A percentile compares a stretch with the other conserved stretches of the same genome.
Conservation (phyloP, 1,140 invertebrate genomes). For the Capitella teleta region DNA sequence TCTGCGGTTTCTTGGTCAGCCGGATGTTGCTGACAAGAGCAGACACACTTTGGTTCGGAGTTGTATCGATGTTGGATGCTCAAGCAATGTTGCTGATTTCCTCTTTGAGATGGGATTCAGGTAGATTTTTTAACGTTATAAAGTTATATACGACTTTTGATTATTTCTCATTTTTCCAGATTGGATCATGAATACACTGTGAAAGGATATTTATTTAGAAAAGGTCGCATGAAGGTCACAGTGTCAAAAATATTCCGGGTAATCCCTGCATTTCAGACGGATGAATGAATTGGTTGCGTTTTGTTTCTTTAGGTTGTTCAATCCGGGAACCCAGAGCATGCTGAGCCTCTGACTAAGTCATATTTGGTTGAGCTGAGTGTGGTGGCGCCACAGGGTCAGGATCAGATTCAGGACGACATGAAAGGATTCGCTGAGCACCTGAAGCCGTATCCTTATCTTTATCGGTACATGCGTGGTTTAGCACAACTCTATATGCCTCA, state of each 20-base stretch:
- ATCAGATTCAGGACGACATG: conserved; percentile 91
- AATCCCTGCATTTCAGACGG: conserved; percentile 5
- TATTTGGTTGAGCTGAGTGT: conserved; percentile 90
- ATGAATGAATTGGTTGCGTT: not conserved
- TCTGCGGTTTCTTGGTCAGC: conserved; percentile 76
- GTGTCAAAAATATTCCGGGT: conserved; percentile 86
- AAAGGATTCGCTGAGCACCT: conserved; percentile 88
- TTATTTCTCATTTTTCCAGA: conserved; percentile 26
- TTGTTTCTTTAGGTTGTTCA: conserved; percentile 49
- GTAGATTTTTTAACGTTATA: conserved; percentile 17
- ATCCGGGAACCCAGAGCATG: conserved; percentile 41
- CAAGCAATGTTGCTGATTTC: conserved; percentile 78
- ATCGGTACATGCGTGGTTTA: too few relatives aligned
- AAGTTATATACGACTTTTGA: not conserved
- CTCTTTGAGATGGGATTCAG: conserved; percentile 72
- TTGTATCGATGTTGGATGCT: conserved; percentile 83
- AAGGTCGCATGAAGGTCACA: conserved; percentile 92
- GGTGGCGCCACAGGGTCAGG: conserved; percentile 82
- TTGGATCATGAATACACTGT: conserved; percentile 85
- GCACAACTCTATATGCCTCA: too few relatives aligned
- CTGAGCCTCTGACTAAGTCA: conserved; percentile 80
- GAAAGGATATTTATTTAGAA: conserved; percentile 88
- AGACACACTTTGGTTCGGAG: conserved; percentile 78
- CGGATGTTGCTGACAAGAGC: conserved; percentile 76
- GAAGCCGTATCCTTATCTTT: conserved; percentile 60